Evolutionary conservation across 1,140 invertebrate genomes (phyloP).

Genomic region (Cydia pomonella): DNA sequence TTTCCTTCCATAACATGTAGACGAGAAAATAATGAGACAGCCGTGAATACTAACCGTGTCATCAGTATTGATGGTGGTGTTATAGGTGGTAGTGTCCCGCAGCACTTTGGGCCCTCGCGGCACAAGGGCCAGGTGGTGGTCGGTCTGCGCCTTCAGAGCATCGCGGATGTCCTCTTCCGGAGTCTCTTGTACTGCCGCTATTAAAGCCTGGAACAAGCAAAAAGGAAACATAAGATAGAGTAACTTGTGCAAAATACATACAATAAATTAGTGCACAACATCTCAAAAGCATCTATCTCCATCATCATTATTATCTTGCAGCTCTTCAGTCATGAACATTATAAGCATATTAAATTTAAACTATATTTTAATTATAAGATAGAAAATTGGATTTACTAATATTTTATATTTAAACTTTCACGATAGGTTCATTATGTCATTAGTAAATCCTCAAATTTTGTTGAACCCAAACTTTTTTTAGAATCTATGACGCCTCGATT

Average conservation of each 20-base stretch:
- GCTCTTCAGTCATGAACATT: too few species aligned
- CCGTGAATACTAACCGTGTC: slow-evolving; percentile 81
- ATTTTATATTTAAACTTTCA: too few species aligned
- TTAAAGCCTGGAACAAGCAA: slow-evolving; percentile 84
- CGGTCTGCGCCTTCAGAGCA: slow-evolving; percentile 83
- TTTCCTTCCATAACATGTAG: too few species aligned
- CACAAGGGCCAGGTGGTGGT: slow-evolving; percentile 82
- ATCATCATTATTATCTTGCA: too few species aligned
- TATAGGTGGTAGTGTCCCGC: slow-evolving; percentile 88
- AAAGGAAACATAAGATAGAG: not conserved
- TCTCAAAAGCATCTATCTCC: too few species aligned
- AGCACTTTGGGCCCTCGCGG: slow-evolving; percentile 86
- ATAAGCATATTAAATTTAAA: too few species aligned
- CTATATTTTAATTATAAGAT: too few species aligned
- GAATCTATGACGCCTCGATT: not conserved
- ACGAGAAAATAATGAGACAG: too few species aligned
- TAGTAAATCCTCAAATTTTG: too few species aligned
- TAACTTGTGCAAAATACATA: not conserved
- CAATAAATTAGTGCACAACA: too few species aligned
- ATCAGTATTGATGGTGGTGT: slow-evolving; percentile 91
- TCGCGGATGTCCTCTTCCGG: slow-evolving; percentile 86
- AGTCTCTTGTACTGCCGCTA: slow-evolving; percentile 86
- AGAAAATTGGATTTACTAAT: too few species aligned
- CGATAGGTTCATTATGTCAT: too few species aligned
- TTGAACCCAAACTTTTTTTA: not conserved